Evolutionary conservation across 2,113 vertebrate genomes (phyloP).

Genomic region (Piprites chloris): DNA sequence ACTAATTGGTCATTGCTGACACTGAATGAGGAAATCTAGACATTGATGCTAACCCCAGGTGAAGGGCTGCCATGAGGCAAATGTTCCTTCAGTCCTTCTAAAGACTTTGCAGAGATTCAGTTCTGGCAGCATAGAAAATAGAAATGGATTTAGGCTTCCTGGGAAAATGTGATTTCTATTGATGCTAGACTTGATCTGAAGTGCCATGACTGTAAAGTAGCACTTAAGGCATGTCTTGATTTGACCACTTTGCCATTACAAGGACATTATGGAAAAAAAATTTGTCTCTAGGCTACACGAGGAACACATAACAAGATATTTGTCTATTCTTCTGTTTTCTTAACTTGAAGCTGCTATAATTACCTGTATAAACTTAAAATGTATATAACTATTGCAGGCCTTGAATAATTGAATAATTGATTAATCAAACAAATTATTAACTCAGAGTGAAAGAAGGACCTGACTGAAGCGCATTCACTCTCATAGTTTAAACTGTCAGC

Average conservation of each 20-base stretch:
- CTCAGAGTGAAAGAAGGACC: neutral
- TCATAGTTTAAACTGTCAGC: neutral
- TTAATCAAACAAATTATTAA: neutral
- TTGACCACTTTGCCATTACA: neutral
- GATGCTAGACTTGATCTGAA: neutral
- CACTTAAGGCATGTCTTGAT: neutral
- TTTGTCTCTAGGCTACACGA: neutral
- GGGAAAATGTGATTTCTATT: neutral
- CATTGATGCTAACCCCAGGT: neutral
- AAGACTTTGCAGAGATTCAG: neutral
- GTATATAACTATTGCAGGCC: neutral
- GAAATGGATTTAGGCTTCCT: neutral
- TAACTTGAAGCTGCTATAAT: neutral
- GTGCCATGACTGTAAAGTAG: neutral
- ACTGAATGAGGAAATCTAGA: neutral
- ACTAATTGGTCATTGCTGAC: neutral
- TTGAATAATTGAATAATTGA: neutral
- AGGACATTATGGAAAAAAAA: neutral
- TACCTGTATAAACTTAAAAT: neutral
- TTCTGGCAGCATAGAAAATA: neutral
- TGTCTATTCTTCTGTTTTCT: neutral
- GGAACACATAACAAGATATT: neutral
- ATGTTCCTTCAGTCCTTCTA: neutral
- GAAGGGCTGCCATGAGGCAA: neutral
- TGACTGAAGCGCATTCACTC: neutral